Evolutionary conservation across 2,888 invertebrate genomes (phyloP), one percentile per base, ranked within the genome.

Genomic region (Diarsia mendica): DNA sequence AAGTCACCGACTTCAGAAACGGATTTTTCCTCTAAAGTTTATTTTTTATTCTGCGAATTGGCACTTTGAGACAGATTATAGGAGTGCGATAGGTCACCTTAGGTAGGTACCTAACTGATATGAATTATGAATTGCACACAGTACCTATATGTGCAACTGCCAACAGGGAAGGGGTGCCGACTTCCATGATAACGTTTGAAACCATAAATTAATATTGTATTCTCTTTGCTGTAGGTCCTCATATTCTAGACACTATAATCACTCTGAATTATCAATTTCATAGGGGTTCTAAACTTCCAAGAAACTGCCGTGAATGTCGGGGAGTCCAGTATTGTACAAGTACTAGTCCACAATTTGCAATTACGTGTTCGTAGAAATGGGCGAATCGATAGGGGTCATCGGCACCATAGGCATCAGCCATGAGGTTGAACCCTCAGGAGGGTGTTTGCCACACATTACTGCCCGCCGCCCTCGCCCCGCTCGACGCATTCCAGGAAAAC

Each of bases 311-410:
- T 82, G 86, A 88, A 88, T 87, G 91, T 88, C 86, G 72, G 85
- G 85, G 70, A 78, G 58, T 39, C 60, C n/a, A 71, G 79, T 73
- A 72, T 28, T 55, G 75, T 70, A 77, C 72, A 63, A 75, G 74
- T 80, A 82, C 83, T 87, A 87, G 77, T 88, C 80, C 78, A 87
- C 92, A 89, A 93, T 94, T 93, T 90, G 93, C 94, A 95, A 95
- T 95, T 94, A 95, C 93, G 91, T 89, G 90, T 93, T 91, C 94
- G 92, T 91, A 90, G 95, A 95, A 95, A 93, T 92, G 90, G 89
- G 89, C 90, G 88, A 96, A 96, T 96, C 96, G 95, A 96, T 96
- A 95, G 93, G 89, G 96, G 96, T 96, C 96, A 96, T 96, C 94
- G 96, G 92, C 96, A 95, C 95, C 91, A 94, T 93, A 94, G 93